Evolutionary conservation across 2,797 vertebrate genomes (phyloP).

Genomic region (Labroides dimidiatus): DNA sequence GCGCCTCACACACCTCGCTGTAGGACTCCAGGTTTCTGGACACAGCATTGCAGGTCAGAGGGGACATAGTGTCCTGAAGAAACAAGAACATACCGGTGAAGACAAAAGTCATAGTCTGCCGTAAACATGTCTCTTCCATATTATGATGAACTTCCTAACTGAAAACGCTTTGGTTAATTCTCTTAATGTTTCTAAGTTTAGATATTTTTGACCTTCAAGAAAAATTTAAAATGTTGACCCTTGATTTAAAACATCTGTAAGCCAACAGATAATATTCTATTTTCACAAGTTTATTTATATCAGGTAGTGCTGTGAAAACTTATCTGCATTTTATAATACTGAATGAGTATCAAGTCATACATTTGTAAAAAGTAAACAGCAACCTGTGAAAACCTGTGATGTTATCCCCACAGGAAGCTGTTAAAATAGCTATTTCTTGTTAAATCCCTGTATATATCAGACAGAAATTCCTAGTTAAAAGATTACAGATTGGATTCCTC

Average conservation of each 20-base stretch:
- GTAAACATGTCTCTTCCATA: neutral
- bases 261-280: too few species aligned
- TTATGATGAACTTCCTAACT: neutral
- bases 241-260: too few species aligned
- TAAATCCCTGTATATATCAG: too few species aligned
- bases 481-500: too few species aligned
- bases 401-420: too few species aligned
- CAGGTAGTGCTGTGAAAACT: neutral
- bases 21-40: slow-evolving; percentile 85
- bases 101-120: neutral
- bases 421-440: too few species aligned
- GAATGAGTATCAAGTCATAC: too few species aligned
- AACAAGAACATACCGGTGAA: slow-evolving; percentile 7
- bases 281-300: neutral
- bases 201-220: neutral
- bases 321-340: neutral
- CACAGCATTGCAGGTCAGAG: slow-evolving; percentile 70
- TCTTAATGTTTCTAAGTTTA: neutral
- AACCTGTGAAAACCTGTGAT: too few species aligned
- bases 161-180: neutral
- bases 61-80: slow-evolving; percentile 78
- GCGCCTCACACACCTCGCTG: slow-evolving; percentile 88
- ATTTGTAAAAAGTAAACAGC: too few species aligned
- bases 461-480: too few species aligned
- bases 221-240: neutral